Evolutionary conservation across 1,140 invertebrate species (phyloP).

Genomic region (Bombyx mori): DNA sequence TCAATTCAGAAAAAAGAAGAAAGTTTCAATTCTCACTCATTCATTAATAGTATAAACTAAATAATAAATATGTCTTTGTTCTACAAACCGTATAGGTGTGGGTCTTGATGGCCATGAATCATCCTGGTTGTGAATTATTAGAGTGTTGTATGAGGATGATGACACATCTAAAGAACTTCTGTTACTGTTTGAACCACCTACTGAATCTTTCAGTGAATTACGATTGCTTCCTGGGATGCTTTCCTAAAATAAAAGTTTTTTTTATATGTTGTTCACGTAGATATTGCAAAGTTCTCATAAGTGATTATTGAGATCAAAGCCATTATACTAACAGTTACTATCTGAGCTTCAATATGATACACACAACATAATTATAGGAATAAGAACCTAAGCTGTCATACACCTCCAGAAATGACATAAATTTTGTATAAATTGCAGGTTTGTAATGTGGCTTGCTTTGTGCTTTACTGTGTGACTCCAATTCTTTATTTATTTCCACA

Average conservation of each 20-base stretch:
- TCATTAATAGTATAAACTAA: neutral
- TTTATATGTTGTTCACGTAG: neutral
- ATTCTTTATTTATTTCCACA: too few species aligned
- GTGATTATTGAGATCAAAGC: too few species aligned
- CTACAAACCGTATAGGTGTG: constrained; percentile 53
- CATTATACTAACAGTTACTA: too few species aligned
- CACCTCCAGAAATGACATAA: too few species aligned
- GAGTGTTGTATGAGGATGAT: constrained; percentile 84
- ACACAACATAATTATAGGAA: too few species aligned
- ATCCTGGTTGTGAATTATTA: constrained; percentile 83
- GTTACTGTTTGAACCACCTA: constrained; percentile 79
- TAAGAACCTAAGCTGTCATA: too few species aligned
- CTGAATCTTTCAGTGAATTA: constrained; percentile 79
- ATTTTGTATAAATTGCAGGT: too few species aligned
- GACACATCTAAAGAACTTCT: constrained; percentile 81
- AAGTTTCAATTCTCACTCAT: neutral
- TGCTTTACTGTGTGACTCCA: too few species aligned
- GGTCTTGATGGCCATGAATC: constrained; percentile 75
- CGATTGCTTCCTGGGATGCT: constrained; percentile 74
- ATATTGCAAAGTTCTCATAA: too few species aligned
- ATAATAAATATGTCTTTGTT: neutral
- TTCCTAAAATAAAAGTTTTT: constrained; percentile 35
- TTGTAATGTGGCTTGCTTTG: too few species aligned
- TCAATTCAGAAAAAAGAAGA: neutral
- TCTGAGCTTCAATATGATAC: too few species aligned